Evolutionary conservation across 2,113 vertebrate species (phyloP), one percentile per base, ranked within the genome.

Genomic region (Myotis davidii): DNA sequence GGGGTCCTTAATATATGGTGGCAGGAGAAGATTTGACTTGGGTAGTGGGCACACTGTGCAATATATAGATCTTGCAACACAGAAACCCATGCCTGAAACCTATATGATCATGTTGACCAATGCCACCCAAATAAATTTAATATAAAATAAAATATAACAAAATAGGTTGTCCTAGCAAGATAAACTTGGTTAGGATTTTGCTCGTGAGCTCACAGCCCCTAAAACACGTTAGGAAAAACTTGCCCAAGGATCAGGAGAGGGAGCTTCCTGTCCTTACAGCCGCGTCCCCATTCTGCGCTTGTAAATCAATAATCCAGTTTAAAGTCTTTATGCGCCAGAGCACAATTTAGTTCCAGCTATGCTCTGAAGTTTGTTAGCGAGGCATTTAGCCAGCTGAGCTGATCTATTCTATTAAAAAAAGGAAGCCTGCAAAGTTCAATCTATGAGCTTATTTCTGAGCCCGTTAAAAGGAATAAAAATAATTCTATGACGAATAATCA

Each of bases 171-270:
- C 81, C 97, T 98, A 85, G 92, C 72, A 88, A 98, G 97, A 98
- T 86, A 86, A 98, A 95, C 76, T 96, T 88, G 84, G 94, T 96
- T 94, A 96, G 96, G 94, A 85, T 89, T 98, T 91, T 73, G 91
- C 0, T 90, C 20, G n/a, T 91, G 79, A 98, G 94, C 93, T 94
- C 56, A 42, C 78, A 90, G 87, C 50, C 91, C 72, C 81, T 77
- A 67, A 67, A 81, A 54, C 25, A 27, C 82, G 42, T 18, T 61
- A 83, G 74, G 52, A 50, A 81, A 85, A 76, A 79, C 50, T 52
- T 94, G 97, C 89, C 96, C 96, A 90, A 32, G 54, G 83, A 95
- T 86, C 59, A 72, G 94, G 90, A 73, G 61, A 96, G 97, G 96
- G 97, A 97, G 97, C 72, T 90, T 85, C 95, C 96, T 91, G 82